Conservation (phyloP, 1,140 invertebrate genomes). For the Laodelphax striatellus region DNA sequence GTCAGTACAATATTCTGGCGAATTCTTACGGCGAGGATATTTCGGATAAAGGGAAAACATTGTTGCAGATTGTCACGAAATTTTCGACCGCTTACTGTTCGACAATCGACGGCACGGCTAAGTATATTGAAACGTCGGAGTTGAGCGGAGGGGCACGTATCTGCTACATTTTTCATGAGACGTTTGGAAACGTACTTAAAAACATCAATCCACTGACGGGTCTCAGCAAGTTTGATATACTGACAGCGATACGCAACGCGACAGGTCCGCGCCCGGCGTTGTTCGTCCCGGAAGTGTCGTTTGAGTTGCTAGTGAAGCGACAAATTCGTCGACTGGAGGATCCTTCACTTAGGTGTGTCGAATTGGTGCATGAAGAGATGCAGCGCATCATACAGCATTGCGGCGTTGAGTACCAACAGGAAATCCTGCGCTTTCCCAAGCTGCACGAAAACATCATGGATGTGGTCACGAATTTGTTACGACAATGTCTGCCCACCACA, state of each 20-base stretch:
- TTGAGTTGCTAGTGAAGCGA: slow-evolving; percentile 58
- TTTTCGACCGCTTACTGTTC: slow-evolving; percentile 55
- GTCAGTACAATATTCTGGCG: slow-evolving; percentile 50
- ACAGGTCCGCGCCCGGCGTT: slow-evolving; percentile 53
- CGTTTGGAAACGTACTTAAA: slow-evolving; percentile 48
- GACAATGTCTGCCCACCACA: slow-evolving; percentile 45
- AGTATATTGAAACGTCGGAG: slow-evolving; percentile 57
- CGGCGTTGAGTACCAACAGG: slow-evolving; percentile 51
- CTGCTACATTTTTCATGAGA: slow-evolving; percentile 61
- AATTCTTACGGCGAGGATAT: slow-evolving; percentile 55
- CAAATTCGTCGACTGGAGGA: slow-evolving; percentile 55
- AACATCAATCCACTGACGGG: slow-evolving; percentile 48
- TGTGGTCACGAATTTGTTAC: slow-evolving; percentile 49
- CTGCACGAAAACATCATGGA: slow-evolving; percentile 56
- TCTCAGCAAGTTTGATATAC: slow-evolving; percentile 45
- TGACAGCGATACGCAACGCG: slow-evolving; percentile 59
- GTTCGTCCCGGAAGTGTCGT: slow-evolving; percentile 60
- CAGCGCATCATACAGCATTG: slow-evolving; percentile 59
- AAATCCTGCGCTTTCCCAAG: slow-evolving; percentile 57
- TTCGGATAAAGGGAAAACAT: slow-evolving; percentile 46
- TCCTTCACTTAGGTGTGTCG: slow-evolving; percentile 53
- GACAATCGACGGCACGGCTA: slow-evolving; percentile 55
- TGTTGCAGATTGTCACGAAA: slow-evolving; percentile 57
- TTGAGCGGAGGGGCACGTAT: slow-evolving; percentile 59
- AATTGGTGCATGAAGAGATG: slow-evolving; percentile 63